Evolutionary conservation across 2,888 invertebrate genomes (phyloP).

Genomic region (Apotomis turbidana): DNA sequence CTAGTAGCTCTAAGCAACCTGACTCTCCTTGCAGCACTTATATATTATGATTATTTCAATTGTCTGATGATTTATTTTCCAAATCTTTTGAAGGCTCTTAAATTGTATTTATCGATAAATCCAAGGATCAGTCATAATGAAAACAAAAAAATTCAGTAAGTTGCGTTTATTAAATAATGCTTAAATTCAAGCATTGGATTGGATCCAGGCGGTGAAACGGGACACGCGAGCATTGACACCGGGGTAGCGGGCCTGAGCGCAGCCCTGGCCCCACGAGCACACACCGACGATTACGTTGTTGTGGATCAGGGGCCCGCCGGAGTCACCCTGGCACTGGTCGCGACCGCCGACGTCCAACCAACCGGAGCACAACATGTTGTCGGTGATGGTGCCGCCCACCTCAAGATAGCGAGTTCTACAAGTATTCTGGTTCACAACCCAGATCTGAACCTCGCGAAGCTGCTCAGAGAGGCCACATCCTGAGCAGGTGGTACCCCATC

Average conservation of each 20-base stretch:
- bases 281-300: constrained; percentile 56
- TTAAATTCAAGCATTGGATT: constrained; percentile 49
- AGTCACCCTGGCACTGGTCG: constrained; percentile 50
- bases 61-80: too few species aligned
- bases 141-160: too few species aligned
- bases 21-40: too few species aligned
- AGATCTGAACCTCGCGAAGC: constrained; percentile 58
- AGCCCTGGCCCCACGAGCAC: constrained; percentile 55
- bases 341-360: constrained; percentile 46
- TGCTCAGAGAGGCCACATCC: constrained; percentile 46
- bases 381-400: constrained; percentile 46
- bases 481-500: constrained; percentile 54
- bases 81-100: too few species aligned
- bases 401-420: constrained; percentile 52
- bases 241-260: constrained; percentile 53
- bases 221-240: constrained; percentile 58
- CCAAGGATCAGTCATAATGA: too few species aligned
- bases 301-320: constrained; percentile 61
- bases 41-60: too few species aligned
- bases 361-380: constrained; percentile 46
- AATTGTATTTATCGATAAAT: too few species aligned
- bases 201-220: constrained; percentile 55
- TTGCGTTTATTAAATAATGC: too few species aligned
- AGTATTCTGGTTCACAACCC: constrained; percentile 51
- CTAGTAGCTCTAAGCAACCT: too few species aligned